These are phyloP conservation scores for Metaphire vulgaris DNA, from an alignment of 1,140 invertebrate genomes.

Conservation along the genomic window DNA sequence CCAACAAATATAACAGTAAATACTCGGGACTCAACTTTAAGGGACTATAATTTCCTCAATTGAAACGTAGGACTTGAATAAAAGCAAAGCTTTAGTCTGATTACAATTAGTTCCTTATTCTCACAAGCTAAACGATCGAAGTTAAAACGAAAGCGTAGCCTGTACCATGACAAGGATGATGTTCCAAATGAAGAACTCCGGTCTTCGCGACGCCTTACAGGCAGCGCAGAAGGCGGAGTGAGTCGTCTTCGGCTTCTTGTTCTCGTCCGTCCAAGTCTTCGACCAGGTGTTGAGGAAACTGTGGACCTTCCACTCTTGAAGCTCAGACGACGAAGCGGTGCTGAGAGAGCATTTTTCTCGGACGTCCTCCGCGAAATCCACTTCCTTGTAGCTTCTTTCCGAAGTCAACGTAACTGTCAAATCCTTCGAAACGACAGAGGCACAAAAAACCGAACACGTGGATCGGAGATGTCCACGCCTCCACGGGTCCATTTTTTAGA, in stretches of 20 bases:
- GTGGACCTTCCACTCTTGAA: constrained; percentile 40
- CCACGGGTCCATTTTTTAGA: no score
- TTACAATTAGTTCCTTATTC: background rate
- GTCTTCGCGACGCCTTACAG: constrained; percentile 30
- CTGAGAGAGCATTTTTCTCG: constrained; percentile 40
- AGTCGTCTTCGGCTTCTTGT: constrained; percentile 8
- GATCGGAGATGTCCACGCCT: no score
- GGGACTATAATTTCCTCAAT: background rate
- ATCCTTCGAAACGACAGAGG: no score
- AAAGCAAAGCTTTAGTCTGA: background rate
- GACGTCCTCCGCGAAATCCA: constrained; percentile 40
- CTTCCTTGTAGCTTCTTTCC: constrained; percentile 32
- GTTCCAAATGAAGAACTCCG: constrained; percentile 31
- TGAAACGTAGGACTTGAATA: background rate
- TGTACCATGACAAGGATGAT: constrained; percentile 28
- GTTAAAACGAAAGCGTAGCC: background rate
- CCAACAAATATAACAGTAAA: background rate
- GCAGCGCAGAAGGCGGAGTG: constrained; percentile 31
- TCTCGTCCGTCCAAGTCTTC: constrained; percentile 30
- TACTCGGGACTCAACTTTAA: background rate
- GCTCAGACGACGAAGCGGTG: constrained; percentile 39
- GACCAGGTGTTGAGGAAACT: constrained; percentile 35
- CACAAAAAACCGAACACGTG: no score
- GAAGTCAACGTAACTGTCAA: constrained; percentile 38
- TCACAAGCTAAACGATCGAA: background rate